Percentiles rank a stretch among this genome's conserved stretches.
Evolutionary conservation across 2,888 invertebrate species (phyloP).

Genomic region (Apotomis betuletana): DNA sequence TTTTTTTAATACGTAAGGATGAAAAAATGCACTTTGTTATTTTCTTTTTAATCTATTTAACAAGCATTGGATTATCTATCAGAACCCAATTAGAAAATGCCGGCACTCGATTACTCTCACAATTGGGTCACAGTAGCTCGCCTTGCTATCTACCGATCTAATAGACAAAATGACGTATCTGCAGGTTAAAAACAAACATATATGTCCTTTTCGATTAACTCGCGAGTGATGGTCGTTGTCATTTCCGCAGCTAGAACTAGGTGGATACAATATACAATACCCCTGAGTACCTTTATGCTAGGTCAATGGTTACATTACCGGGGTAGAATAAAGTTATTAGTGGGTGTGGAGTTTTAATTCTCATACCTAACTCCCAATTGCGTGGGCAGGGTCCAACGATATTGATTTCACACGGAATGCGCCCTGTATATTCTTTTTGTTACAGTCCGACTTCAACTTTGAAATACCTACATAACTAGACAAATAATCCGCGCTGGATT

Average conservation of each 20-base stretch:
- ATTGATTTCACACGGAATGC: too few species aligned
- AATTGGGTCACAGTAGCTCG: slow-evolving; percentile 40
- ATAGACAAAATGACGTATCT: slow-evolving; percentile 10
- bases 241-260: slow-evolving; percentile 36
- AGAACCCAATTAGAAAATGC: slow-evolving; percentile 29
- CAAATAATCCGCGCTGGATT: too few species aligned
- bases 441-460: too few species aligned
- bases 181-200: background rate
- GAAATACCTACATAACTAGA: too few species aligned
- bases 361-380: too few species aligned
- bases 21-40: background rate
- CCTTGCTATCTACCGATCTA: slow-evolving; percentile 41
- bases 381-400: too few species aligned
- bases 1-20: too few species aligned
- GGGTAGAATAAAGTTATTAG: background rate
- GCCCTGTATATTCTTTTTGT: too few species aligned
- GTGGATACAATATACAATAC: background rate
- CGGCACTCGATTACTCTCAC: slow-evolving; percentile 27
- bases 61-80: slow-evolving; percentile 15
- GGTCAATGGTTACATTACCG: background rate
- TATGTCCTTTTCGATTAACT: background rate
- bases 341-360: background rate
- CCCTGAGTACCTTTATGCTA: slow-evolving; percentile 5
- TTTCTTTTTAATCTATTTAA: slow-evolving; percentile 4
- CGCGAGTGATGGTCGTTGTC: slow-evolving; percentile 30